Evolutionary conservation across 2,113 vertebrate genomes (phyloP).

Genomic region (Chelonoidis abingdonii): DNA sequence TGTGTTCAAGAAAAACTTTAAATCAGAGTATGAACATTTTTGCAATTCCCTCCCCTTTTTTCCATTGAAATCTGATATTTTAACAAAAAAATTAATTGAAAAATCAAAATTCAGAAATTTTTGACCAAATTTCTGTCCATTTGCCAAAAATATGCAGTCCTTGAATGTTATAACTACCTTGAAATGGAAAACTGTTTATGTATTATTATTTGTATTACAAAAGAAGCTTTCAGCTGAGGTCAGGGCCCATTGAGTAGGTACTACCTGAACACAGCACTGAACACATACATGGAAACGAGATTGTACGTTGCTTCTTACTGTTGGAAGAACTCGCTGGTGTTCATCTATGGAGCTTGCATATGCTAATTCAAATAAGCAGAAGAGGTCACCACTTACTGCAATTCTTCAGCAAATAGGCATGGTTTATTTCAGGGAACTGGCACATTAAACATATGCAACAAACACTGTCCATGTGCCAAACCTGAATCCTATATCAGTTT

Average conservation of each 20-base stretch:
- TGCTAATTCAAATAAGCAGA: not conserved
- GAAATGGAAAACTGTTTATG: not conserved
- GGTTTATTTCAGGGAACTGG: not conserved
- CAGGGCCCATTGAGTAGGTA: not conserved
- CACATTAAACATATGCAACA: not conserved
- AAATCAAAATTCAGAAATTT: not conserved
- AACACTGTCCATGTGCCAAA: not conserved
- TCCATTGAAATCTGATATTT: not conserved
- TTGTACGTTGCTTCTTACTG: not conserved
- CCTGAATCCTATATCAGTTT: not conserved
- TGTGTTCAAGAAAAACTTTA: not conserved
- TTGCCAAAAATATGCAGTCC: rapidly evolving
- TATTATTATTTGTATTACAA: not conserved
- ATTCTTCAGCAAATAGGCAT: not conserved
- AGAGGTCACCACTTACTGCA: not conserved
- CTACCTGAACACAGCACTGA: not conserved
- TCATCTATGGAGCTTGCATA: not conserved
- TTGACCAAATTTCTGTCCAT: not conserved
- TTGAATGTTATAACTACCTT: not conserved
- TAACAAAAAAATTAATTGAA: not conserved
- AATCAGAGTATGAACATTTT: not conserved
- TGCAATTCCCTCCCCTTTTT: too few relatives aligned
- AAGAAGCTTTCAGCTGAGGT: not conserved
- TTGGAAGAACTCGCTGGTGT: not conserved
- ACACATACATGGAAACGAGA: not conserved